These are phyloP conservation scores for Caerostris extrusa DNA, from an alignment of 1,140 invertebrate species.

Conservation along the genomic window DNA sequence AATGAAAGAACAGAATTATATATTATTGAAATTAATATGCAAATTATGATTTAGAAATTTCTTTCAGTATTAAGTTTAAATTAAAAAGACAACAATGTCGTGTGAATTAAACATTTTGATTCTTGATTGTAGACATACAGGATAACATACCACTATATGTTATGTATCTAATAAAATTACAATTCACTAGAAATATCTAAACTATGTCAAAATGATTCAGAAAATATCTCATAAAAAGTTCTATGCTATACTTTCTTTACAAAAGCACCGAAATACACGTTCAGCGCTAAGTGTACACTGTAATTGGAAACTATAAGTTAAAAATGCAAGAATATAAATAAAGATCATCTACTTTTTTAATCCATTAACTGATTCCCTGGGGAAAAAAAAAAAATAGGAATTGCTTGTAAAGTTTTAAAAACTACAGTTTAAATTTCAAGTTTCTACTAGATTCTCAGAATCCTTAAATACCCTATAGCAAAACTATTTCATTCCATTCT, in stretches of 20 bases:
- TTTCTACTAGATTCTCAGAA: not conserved
- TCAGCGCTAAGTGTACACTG: not conserved
- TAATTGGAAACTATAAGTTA: not conserved
- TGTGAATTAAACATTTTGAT: not conserved
- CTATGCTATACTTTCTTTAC: not conserved
- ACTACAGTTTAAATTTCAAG: slow-evolving; percentile 21
- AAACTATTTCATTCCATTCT: slow-evolving; percentile 16
- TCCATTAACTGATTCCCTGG: not conserved
- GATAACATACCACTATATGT: not conserved
- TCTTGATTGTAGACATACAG: not conserved
- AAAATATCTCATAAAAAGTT: not conserved
- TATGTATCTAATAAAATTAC: not conserved
- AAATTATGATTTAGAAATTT: no score
- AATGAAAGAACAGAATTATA: no score
- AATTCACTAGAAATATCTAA: not conserved
- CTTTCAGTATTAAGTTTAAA: no score
- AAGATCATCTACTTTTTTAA: not conserved
- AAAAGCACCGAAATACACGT: not conserved
- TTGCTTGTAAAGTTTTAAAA: not conserved
- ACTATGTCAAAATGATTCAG: not conserved
- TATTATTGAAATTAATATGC: no score
- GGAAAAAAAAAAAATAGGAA: not conserved
- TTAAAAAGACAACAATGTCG: no score
- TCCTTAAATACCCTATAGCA: slow-evolving; percentile 19
- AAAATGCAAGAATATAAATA: not conserved